Evolutionary conservation across 2,888 invertebrate genomes (phyloP).

Genomic region (Phaonia tiefii): DNA sequence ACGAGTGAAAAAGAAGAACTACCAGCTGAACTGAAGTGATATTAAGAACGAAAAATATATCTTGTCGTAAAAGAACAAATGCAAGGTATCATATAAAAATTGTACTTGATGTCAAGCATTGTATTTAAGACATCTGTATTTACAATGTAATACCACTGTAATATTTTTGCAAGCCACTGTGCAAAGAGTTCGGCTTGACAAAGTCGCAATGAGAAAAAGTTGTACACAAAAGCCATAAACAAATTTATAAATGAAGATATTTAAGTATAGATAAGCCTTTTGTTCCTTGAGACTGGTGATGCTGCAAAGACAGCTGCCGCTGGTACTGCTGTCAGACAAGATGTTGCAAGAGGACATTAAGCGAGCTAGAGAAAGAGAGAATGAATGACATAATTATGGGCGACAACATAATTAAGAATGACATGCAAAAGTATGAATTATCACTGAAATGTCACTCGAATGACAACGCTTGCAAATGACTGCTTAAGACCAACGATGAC

Average conservation of each 20-base stretch:
- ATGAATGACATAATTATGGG: slow-evolving; percentile 70
- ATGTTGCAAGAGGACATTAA: slow-evolving; percentile 10
- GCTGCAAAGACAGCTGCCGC: slow-evolving; percentile 8
- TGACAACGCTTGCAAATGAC: slow-evolving; percentile 72
- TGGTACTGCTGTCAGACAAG: slow-evolving; percentile 35
- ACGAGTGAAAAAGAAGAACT: no score
- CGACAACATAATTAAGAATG: slow-evolving; percentile 78
- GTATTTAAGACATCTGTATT: no score
- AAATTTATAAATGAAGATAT: slow-evolving; percentile 61
- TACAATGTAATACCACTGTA: no score
- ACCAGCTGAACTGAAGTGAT: no score
- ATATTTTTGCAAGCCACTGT: no score
- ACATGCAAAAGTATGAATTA: slow-evolving; percentile 80
- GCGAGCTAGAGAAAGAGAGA: slow-evolving; percentile 47
- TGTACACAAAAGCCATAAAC: slow-evolving; percentile 27
- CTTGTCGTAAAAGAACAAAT: no score
- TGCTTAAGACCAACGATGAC: slow-evolving; percentile 63
- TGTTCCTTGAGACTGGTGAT: slow-evolving; percentile 23
- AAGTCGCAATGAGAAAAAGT: slow-evolving; percentile 24
- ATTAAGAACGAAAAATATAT: no score
- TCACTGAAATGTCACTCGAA: slow-evolving; percentile 77
- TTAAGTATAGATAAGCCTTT: slow-evolving; percentile 61
- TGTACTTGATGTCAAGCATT: no score
- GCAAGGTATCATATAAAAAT: no score
- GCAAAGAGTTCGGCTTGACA: neutral